phyloP scores from a whole-genome alignment of 2,113 vertebrate species.

The Cynoglossus semilaevis region DNA sequence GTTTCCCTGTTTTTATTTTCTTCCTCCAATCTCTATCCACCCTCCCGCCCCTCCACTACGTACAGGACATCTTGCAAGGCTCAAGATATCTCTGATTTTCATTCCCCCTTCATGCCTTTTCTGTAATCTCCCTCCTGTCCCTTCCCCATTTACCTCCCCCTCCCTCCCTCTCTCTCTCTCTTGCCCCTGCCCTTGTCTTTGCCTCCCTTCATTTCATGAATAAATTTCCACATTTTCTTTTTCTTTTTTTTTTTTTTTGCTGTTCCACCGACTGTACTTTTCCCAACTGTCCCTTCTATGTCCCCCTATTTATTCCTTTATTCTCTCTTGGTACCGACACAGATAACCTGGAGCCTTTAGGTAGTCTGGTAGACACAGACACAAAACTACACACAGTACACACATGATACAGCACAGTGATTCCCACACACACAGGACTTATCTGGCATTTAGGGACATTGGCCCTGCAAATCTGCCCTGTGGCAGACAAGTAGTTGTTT shows the following conservation, averaged over 20 bases:
- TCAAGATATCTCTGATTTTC: constrained; percentile 27
- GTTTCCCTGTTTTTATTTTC: constrained; percentile 13
- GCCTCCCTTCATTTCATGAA: constrained; percentile 10
- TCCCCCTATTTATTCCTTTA: constrained; percentile 7
- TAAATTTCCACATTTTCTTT: constrained; percentile 7
- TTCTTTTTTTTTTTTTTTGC: constrained; percentile 16
- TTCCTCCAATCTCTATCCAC: constrained; percentile 11
- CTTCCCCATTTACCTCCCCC: constrained; percentile 8
- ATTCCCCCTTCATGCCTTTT: constrained; percentile 19
- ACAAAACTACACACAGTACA: background rate
- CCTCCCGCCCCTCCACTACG: constrained; percentile 11
- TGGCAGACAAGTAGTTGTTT: too few species aligned
- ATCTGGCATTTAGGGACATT: too few species aligned
- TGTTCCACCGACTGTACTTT: constrained; percentile 19
- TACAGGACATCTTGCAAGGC: constrained; percentile 24
- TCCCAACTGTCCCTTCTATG: constrained; percentile 24
- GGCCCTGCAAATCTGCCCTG: too few species aligned
- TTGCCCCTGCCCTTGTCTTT: constrained; percentile 21
- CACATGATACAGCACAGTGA: background rate
- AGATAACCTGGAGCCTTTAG: constrained; percentile 47
- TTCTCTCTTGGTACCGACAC: constrained; percentile 39
- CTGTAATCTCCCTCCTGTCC: constrained; percentile 13
- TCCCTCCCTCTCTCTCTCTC: constrained; percentile 3
- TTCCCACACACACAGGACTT: constrained; percentile 1
- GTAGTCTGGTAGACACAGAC: constrained; percentile 31